phyloP scores from a whole-genome alignment of 2,113 vertebrate species.

The Petrocephalus microphthalmus region DNA sequence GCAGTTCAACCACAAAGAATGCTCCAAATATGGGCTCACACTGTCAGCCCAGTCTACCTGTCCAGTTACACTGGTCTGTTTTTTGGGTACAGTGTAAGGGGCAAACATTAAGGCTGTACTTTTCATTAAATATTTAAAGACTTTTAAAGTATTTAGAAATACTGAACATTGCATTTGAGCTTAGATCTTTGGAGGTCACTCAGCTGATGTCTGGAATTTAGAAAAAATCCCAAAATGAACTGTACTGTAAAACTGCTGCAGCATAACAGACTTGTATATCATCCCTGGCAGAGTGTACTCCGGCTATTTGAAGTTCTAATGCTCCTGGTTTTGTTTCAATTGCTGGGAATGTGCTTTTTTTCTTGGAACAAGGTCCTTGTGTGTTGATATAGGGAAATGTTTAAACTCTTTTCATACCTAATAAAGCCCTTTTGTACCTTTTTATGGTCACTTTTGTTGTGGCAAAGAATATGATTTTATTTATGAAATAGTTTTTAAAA shows the following conservation, averaged over 20 bases:
- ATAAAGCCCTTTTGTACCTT: constrained; percentile 58
- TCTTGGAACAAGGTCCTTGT: constrained; percentile 34
- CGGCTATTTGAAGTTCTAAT: constrained; percentile 10
- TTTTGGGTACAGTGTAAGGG: neutral
- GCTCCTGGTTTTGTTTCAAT: constrained; percentile 11
- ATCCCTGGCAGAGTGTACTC: constrained; percentile 16
- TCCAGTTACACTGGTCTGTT: neutral
- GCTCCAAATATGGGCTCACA: neutral
- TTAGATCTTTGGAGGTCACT: constrained; percentile 34
- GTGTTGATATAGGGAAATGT: constrained; percentile 48
- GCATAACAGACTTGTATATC: constrained; percentile 24
- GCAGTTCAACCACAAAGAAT: neutral
- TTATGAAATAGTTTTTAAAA: neutral
- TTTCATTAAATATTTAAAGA: neutral
- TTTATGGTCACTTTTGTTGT: constrained; percentile 16
- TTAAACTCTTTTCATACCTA: constrained; percentile 44
- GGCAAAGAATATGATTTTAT: neutral
- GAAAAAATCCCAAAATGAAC: constrained; percentile 6
- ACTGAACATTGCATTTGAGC: constrained; percentile 35
- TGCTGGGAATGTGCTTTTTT: constrained; percentile 44
- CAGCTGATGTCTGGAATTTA: neutral
- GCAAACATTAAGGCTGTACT: neutral
- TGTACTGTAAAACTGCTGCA: constrained; percentile 26
- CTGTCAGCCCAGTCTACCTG: neutral
- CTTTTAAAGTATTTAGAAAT: neutral